Base-by-base conservation (phyloP, 2,797 vertebrate genomes). In the Pachyuromys duprasi region DNA sequence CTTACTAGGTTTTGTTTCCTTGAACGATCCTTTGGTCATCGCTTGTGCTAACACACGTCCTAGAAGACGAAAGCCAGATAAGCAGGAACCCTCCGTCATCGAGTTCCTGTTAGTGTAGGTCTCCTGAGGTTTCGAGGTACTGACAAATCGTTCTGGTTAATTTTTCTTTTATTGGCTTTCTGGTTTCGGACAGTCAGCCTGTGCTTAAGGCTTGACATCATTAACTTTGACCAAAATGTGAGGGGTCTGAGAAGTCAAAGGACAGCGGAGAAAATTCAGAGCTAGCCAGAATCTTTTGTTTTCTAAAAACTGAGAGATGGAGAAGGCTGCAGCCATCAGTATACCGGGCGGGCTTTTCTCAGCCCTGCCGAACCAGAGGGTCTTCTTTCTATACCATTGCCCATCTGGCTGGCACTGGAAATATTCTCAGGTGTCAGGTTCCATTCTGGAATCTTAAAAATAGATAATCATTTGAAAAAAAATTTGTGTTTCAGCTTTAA, bases 401-500 rank as follows among this genome's bases (percentile, higher is more conserved):
- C 6, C 12, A 17, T 6, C 39, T 42, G 36, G 45, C n/a, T 62
- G 86, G 65, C 11, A 1, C 14, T 17, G 9, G 62, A 45, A 78
- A 74, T 74, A 49, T 33, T 87, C 42, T 86, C 49, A 79, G 81
- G 74, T 63, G 45, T 26, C 55, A 79, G 28, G 6, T 94, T 87
- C 89, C 36, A 36, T 70, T 96, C 92, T 89, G 49, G 31, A 93
- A 90, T 87, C 36, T 65, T 70, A 93, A 86, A 70, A 8, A 63
- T 70, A 75, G 63, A 17, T 88, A 80, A 53, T 84, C 53, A 36
- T 36, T 92, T 84, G 55, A 80, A 79, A 91, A 79, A 91, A 49
- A 39, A 53, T 53, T n/a, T 78, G 26, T 95, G 70, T 17, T 86
- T 96, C 92, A 57, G 31, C 67, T 96, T 91, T 72, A 75, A 93